These are phyloP conservation scores for Dicrostonyx torquatus DNA, from an alignment of 2,797 vertebrate genomes.

Conservation along the genomic window DNA sequence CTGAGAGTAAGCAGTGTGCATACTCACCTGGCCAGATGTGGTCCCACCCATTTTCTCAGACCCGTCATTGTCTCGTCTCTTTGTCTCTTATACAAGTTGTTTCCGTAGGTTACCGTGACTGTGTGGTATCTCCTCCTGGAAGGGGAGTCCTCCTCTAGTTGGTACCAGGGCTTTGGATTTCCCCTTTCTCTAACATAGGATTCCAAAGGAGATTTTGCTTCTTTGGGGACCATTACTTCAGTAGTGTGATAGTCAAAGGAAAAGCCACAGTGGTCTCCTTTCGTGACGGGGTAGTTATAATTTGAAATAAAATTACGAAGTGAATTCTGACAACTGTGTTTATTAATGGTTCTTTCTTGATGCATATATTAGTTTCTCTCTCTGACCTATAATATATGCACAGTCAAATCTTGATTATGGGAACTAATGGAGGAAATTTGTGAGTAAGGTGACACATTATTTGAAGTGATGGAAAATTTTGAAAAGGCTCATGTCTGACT, in stretches of 20 bases:
- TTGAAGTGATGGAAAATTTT: constrained; percentile 61
- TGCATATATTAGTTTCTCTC: constrained; percentile 63
- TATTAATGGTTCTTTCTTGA: constrained; percentile 60
- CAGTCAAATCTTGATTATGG: constrained; percentile 63
- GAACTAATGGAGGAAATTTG: constrained; percentile 60
- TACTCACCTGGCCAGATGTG: not conserved
- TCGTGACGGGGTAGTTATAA: not conserved
- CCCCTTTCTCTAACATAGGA: too few relatives aligned
- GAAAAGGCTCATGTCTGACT: constrained; percentile 46
- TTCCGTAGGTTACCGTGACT: not conserved
- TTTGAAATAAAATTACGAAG: constrained; percentile 55
- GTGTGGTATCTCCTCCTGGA: not conserved
- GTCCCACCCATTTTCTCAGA: not conserved
- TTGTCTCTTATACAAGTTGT: not conserved
- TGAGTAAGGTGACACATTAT: constrained; percentile 59
- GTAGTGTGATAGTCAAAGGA: not conserved
- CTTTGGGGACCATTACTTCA: not conserved
- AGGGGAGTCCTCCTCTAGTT: not conserved
- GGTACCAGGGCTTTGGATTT: not conserved
- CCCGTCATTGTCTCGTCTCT: not conserved
- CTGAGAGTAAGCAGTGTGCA: not conserved
- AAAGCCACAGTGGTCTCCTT: not conserved
- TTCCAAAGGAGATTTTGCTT: not conserved
- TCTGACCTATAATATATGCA: constrained; percentile 62
- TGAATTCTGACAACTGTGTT: constrained; percentile 62